Conservation (phyloP, 2,113 vertebrate species). For the Sus scrofa region T2T-Sscrofa CM000824.6:152110501-152111000, state of each 20-base stretch:
- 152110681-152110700: neutral
- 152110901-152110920: constrained; percentile 16
- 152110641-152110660: neutral
- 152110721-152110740: neutral
- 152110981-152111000: neutral
- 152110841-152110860: neutral
- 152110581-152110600: neutral
- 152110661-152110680: neutral
- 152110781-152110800: neutral
- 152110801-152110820: neutral
- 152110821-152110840: neutral
- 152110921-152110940: neutral
- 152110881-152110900: neutral
- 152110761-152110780: neutral
- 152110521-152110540: constrained; percentile 10
- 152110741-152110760: neutral
- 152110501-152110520: constrained; percentile 49
- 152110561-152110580: constrained; percentile 17
- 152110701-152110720: neutral
- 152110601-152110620: neutral
- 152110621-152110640: neutral
- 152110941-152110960: neutral
- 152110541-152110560: constrained; percentile 53
- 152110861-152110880: neutral
- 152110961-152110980: neutral